These are phyloP conservation scores for Aspidoscelis tigris DNA, from an alignment of 2,113 vertebrate species.

Conservation along the genomic window DNA sequence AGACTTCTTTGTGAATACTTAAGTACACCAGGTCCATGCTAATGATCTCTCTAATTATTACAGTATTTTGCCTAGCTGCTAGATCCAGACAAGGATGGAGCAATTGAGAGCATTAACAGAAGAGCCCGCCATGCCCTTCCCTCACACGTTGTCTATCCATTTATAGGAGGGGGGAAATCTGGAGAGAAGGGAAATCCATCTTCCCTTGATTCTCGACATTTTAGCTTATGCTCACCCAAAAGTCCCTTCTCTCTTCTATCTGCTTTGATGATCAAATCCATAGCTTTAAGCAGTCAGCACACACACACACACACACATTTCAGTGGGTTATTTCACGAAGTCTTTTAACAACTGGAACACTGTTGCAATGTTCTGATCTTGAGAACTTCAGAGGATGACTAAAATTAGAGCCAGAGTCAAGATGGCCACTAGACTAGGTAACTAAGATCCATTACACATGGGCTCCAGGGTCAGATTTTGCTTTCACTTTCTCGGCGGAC, in stretches of 20 bases:
- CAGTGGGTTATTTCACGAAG: too few species aligned
- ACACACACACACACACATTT: too few species aligned
- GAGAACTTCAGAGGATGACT: too few species aligned
- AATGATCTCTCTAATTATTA: constrained; percentile 83
- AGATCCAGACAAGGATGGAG: constrained; percentile 58
- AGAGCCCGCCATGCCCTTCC: too few species aligned
- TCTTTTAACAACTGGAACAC: too few species aligned
- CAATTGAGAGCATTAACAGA: neutral
- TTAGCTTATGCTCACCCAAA: neutral
- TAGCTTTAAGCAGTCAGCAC: neutral
- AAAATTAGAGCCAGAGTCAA: too few species aligned
- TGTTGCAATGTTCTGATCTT: too few species aligned
- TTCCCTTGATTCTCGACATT: neutral
- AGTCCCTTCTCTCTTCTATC: neutral
- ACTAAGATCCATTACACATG: too few species aligned
- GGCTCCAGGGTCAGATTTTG: too few species aligned
- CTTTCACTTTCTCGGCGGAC: too few species aligned
- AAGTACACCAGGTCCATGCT: constrained; percentile 73
- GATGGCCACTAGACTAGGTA: too few species aligned
- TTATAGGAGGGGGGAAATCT: neutral
- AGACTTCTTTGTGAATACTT: constrained; percentile 79
- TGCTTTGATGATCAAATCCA: neutral
- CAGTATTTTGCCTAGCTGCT: constrained; percentile 69
- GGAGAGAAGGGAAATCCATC: too few species aligned
- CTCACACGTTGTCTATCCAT: neutral